Conservation (phyloP, 2,888 invertebrate genomes). For the Rhagophthalmus giganteus region DNA sequence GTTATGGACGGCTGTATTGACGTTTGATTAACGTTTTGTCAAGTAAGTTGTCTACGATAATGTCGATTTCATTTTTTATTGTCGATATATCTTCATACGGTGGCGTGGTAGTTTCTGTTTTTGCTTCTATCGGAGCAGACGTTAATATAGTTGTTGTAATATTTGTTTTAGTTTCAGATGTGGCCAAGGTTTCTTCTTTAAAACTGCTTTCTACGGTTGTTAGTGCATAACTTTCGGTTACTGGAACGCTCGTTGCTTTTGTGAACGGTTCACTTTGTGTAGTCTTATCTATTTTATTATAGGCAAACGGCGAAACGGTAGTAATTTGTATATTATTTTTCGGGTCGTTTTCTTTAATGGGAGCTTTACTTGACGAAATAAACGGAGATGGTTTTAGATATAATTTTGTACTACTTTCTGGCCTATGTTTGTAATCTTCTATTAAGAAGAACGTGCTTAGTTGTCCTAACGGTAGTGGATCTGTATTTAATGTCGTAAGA, state of each 20-base stretch:
- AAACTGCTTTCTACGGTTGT: neutral
- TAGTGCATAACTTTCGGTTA: too few relatives aligned
- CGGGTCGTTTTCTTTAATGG: too few relatives aligned
- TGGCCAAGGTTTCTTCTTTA: neutral
- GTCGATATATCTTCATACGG: neutral
- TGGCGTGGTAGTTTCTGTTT: neutral
- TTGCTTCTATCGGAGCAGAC: neutral
- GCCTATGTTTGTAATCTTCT: conserved; percentile 6
- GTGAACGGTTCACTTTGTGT: too few relatives aligned
- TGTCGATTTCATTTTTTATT: too few relatives aligned
- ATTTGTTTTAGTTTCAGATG: conserved; percentile 5
- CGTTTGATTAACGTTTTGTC: too few relatives aligned
- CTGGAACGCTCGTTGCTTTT: too few relatives aligned
- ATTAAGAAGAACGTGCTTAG: conserved; percentile 24
- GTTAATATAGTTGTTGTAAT: conserved; percentile 1
- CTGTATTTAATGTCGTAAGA: neutral
- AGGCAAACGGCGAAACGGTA: too few relatives aligned
- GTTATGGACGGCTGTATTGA: too few relatives aligned
- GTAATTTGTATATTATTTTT: too few relatives aligned
- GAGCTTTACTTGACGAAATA: too few relatives aligned
- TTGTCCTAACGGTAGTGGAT: conserved; percentile 3
- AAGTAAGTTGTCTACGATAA: too few relatives aligned
- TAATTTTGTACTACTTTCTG: conserved; percentile 11
- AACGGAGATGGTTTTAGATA: conserved; percentile 1
- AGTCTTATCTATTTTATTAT: too few relatives aligned